Percentiles rank a stretch among this genome's conserved stretches.
These are phyloP conservation scores for Troides oblongomaculatus DNA, from an alignment of 2,888 invertebrate genomes.

Conservation along the genomic window DNA sequence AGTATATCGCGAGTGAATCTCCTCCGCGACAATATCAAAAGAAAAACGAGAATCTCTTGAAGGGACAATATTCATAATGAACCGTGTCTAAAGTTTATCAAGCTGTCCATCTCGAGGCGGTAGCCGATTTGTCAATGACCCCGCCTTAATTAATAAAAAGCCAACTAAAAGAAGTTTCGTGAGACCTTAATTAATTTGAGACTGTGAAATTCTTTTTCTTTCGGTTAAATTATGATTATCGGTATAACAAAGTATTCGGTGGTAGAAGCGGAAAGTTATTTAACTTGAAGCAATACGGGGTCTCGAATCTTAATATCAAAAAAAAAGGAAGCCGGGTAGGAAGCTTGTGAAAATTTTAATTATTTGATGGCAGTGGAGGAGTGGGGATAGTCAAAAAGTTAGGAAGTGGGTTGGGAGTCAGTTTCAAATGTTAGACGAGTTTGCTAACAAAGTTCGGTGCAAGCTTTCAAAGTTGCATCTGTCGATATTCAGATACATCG, in stretches of 20 bases:
- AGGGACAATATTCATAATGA: constrained; percentile 40
- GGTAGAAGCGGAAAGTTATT: constrained; percentile 44
- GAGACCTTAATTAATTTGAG: constrained; percentile 73
- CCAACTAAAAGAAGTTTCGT: constrained; percentile 64
- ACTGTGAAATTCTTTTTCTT: constrained; percentile 47
- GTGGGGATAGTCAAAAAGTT: constrained; percentile 10
- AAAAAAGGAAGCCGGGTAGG: no score
- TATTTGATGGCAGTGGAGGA: no score
- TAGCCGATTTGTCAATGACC: constrained; percentile 78
- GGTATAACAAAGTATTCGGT: constrained; percentile 32
- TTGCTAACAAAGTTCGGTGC: constrained; percentile 31
- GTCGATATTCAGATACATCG: constrained; percentile 14
- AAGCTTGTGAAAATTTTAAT: no score
- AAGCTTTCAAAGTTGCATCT: constrained; percentile 31
- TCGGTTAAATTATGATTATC: constrained; percentile 64
- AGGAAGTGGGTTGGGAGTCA: constrained; percentile 30
- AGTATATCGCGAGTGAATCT: constrained; percentile 66
- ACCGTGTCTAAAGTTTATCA: constrained; percentile 50
- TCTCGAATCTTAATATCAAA: neutral
- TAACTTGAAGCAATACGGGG: constrained; percentile 35
- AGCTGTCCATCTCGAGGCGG: constrained; percentile 68
- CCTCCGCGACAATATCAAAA: constrained; percentile 29
- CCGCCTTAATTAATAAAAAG: constrained; percentile 75
- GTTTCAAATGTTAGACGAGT: constrained; percentile 33
- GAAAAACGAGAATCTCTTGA: constrained; percentile 31